Evolutionary conservation across 2,888 invertebrate genomes (phyloP), one percentile per base, ranked within the genome.

Genomic region (Drosophila ustulata): DNA sequence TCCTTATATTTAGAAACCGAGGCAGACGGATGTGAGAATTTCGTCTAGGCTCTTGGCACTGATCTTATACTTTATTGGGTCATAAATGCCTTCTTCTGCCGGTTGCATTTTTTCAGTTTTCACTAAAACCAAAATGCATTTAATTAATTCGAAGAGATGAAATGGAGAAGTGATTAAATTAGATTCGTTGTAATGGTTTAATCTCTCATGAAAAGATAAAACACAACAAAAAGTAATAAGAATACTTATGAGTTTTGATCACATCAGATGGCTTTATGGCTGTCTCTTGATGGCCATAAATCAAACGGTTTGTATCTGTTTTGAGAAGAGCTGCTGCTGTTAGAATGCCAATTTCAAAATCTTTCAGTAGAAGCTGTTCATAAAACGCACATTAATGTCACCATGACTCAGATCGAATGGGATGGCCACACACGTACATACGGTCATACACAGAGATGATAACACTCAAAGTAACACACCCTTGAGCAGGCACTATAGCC

Each of bases 271-370:
- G 75, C 62, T 69, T 72, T 75, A 66, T 71, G 70, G 66, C 68
- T 66, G 57, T 49, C 65, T 37, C 34, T 65, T 59, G 79, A 79
- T 71, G 87, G 25, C 78, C 82, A 87, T 83, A 83, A 84, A 71
- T 66, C 72, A 82, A 66, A 57, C 85, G 83, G 89, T 89, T 82
- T 78, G 89, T 89, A 84, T 84, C 89, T 83, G 46, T 87, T 89
- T 84, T 73, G 88, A 74, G 83, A 88, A 89, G 83, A 74, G 85
- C 85, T 89, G 82, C 88, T 89, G 82, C 89, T 75, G 87, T 87
- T 83, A 83, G 89, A 75, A 87, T 84, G 89, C 83, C 83, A 84
- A 83, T 85, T 89, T 75, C 76, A 69, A 71, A 61, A 81, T 79
- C 80, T 85, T 84, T 84, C 89, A 41, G 66, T 75, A 82, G 83